Conservation (phyloP, 2,888 invertebrate species). For the Philaethria dido region DNA sequence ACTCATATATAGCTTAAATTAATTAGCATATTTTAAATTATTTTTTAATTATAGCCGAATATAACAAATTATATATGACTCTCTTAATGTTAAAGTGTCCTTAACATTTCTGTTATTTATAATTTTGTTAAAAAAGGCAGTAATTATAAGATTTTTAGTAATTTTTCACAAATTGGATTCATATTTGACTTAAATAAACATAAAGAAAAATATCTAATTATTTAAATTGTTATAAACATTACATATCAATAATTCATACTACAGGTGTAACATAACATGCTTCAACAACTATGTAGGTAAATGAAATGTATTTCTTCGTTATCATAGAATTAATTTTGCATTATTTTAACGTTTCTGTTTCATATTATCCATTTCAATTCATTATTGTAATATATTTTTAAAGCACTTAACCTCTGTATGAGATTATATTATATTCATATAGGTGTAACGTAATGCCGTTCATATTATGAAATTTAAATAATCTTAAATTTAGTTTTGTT, state of each 20-base stretch:
- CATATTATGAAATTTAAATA: constrained; percentile 2
- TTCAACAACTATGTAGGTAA: constrained; percentile 47
- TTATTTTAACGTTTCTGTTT: constrained; percentile 40
- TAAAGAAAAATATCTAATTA: no score
- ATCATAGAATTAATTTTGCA: constrained; percentile 27
- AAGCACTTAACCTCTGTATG: constrained; percentile 8
- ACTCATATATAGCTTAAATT: no score
- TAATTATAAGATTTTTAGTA: no score
- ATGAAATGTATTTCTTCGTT: constrained; percentile 34
- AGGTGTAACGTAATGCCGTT: background rate
- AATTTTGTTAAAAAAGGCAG: no score
- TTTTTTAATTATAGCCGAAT: no score
- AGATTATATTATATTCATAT: constrained; percentile 3
- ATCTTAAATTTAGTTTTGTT: background rate
- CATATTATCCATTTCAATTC: constrained; percentile 21
- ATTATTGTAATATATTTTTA: constrained; percentile 12
- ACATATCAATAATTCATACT: constrained; percentile 17
- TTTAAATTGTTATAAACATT: background rate
- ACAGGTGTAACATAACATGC: constrained; percentile 38
- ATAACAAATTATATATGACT: no score
- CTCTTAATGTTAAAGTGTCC: no score
- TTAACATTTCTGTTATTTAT: no score
- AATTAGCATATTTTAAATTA: no score
- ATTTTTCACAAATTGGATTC: no score
- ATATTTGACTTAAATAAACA: no score